Evolutionary conservation across 2,888 invertebrate species (phyloP).

Genomic region (Leptinotarsa peninsularis): DNA sequence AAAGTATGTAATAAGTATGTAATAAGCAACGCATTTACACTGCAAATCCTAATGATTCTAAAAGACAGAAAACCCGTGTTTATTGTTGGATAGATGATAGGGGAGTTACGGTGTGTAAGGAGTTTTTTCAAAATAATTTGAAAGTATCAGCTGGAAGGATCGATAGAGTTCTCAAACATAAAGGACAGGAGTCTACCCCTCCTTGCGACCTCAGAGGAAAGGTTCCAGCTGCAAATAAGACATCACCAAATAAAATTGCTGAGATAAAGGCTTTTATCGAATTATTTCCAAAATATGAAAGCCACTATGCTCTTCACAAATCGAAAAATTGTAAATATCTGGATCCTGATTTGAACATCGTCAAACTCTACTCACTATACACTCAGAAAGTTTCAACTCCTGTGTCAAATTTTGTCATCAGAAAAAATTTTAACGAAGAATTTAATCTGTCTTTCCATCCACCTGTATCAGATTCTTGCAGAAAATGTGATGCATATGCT

Average conservation of each 20-base stretch:
- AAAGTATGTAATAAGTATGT: too few relatives aligned
- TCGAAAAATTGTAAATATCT: background rate
- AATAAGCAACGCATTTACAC: conserved; percentile 5
- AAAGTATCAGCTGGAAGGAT: background rate
- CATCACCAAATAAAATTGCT: conserved; percentile 19
- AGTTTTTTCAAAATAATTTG: conserved; percentile 6
- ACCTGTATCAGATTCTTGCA: too few relatives aligned
- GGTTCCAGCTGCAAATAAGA: conserved; percentile 10
- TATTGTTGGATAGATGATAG: conserved; percentile 16
- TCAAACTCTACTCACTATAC: conserved; percentile 7
- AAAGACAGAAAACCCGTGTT: background rate
- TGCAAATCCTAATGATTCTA: background rate
- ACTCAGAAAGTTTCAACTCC: background rate
- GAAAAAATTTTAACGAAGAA: too few relatives aligned
- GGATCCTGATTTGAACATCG: conserved; percentile 6
- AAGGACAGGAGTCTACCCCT: too few relatives aligned
- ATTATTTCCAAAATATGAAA: conserved; percentile 16
- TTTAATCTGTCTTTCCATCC: too few relatives aligned
- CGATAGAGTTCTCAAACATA: background rate
- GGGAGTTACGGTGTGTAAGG: conserved; percentile 5
- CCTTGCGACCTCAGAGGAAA: background rate
- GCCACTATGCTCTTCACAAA: conserved; percentile 16
- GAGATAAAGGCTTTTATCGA: conserved; percentile 21
- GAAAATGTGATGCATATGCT: background rate
- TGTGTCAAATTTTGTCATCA: background rate